Evolutionary conservation across 2,888 invertebrate species (phyloP), one percentile per base, ranked within the genome.

Genomic region (Trachelus iudaicus): DNA sequence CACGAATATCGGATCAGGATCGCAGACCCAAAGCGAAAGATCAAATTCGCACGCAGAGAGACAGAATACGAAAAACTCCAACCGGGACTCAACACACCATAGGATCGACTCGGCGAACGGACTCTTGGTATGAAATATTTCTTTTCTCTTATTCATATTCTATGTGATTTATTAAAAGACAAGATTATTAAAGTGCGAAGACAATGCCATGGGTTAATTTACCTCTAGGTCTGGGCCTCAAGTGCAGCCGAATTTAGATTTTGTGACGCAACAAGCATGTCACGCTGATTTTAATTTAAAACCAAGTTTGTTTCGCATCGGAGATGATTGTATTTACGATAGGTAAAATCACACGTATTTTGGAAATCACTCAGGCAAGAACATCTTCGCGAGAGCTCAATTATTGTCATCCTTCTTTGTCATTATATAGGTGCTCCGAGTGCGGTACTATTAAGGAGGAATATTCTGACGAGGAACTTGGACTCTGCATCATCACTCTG

Each of bases 391-490:
- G 9, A 23, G 23, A 56, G 56, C 23, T 23, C 56, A 56, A 56
- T 56, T 1, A 40, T 40, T 40, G 15, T 40, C 69, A 33, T 77
- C 30, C 23, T 37, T 40, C 13, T 35, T 23, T 13, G 12, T 69
- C 3, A 15, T 75, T 68, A 56, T 80, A 30, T 79, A 90, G 93
- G 89, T 98, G 98, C 90, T 95, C 97, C 0, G 98, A 98, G 90
- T 99, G 99, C 92, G 98, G 98, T 30, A 95, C 95, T 1, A 94
- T 96, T 4, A 94, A 95, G 81, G 98, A 98, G 91, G 96, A 97
- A 90, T 99, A 98, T 92, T 98, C 97, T 82, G 99, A 99, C 90
- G 99, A 99, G 90, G 99, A 99, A 90, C 93, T 99, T 79, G 98
- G 98, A 0, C 94, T 99, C 77, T 96, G 98, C 87, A 97, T 99